Evolutionary conservation across 64 coral and sea anemone species (phyloP).

Genomic region (Catalaphyllia jardinei): DNA sequence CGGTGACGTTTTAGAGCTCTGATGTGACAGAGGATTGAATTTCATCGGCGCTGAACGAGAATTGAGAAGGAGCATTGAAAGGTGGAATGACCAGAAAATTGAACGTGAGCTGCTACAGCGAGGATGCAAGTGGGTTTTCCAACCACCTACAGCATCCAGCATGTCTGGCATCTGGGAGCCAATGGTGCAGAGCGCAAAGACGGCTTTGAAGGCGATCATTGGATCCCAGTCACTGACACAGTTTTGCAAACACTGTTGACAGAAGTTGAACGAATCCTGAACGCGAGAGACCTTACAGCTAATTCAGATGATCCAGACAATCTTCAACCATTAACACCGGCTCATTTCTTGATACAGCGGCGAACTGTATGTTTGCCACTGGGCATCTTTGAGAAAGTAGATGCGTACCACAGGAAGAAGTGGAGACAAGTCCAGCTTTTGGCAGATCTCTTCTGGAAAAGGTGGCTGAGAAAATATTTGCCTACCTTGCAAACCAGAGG

Average conservation of each 20-base stretch:
- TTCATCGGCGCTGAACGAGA: conserved; percentile 35
- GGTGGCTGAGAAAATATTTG: conserved; percentile 17
- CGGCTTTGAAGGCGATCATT: conserved; percentile 40
- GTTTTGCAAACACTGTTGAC: conserved; percentile 46
- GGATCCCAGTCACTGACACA: conserved; percentile 18
- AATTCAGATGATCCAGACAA: conserved; percentile 13
- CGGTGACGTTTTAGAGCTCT: too few species aligned
- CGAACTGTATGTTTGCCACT: not conserved
- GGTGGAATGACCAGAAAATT: conserved; percentile 38
- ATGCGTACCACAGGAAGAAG: not conserved
- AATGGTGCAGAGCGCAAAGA: conserved; percentile 50
- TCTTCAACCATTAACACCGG: too few species aligned
- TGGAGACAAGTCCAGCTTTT: conserved; percentile 39
- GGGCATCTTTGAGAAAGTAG: too few species aligned
- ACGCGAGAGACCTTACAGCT: conserved; percentile 9
- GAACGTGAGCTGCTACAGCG: conserved; percentile 32
- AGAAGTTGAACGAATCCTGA: conserved; percentile 51
- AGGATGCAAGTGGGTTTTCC: conserved; percentile 53
- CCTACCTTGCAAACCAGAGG: conserved; percentile 17
- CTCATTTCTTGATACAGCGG: too few species aligned
- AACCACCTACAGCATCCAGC: conserved; percentile 48
- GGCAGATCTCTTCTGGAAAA: conserved; percentile 23
- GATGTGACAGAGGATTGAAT: not conserved
- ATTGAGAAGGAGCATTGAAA: conserved; percentile 26
- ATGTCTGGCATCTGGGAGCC: conserved; percentile 60